A percentile compares a stretch with the other conserved stretches of the same genome.
Evolutionary conservation across 2,888 invertebrate genomes (phyloP).

Genomic region (Epinotia demarniana): DNA sequence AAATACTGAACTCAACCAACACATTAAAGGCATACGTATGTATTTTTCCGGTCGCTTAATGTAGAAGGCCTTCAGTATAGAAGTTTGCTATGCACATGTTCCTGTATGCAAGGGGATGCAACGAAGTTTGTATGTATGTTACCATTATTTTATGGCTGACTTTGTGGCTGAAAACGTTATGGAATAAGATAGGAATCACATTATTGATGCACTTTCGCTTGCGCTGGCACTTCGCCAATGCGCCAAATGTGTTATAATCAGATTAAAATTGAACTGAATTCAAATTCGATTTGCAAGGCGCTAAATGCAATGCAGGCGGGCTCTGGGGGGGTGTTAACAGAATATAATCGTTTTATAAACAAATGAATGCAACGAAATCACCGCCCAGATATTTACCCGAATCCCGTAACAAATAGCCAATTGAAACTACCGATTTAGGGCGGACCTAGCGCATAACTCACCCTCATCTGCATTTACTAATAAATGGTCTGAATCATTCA

Average conservation of each 20-base stretch:
- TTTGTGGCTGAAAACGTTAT: too few species aligned
- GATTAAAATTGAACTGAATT: background rate
- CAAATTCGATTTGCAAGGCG: background rate
- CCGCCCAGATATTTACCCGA: background rate
- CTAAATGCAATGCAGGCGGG: background rate
- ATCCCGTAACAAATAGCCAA: background rate
- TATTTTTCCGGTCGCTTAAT: too few species aligned
- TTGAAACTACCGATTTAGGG: background rate
- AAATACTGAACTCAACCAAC: too few species aligned
- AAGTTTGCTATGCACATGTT: too few species aligned
- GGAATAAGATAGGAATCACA: background rate
- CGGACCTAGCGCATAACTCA: conserved; percentile 5
- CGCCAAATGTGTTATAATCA: background rate
- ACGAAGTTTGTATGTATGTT: too few species aligned
- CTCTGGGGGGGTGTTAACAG: background rate
- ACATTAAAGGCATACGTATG: too few species aligned
- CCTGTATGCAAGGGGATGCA: too few species aligned
- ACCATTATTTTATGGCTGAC: too few species aligned
- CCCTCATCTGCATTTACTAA: conserved; percentile 10
- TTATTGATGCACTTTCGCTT: background rate
- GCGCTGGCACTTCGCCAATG: too few species aligned
- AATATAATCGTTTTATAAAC: background rate
- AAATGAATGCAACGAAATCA: background rate
- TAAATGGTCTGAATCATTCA: background rate
- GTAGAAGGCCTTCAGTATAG: too few species aligned